Evolutionary conservation across 2,797 vertebrate species (phyloP).

Genomic region (Nannoperca obscura): DNA sequence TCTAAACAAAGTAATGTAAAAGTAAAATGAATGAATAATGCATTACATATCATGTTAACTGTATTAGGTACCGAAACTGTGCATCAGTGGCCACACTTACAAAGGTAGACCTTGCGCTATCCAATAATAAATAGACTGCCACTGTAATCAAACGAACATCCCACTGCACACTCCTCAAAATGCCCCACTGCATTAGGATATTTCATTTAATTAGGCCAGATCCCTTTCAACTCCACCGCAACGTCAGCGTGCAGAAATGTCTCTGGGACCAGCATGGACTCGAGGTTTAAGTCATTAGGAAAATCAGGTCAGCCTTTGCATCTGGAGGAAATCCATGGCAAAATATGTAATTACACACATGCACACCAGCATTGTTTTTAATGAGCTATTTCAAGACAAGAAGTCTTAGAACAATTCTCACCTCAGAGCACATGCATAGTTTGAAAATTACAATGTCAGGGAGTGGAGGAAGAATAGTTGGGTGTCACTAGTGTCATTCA

Average conservation of each 20-base stretch:
- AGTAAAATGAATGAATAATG: slow-evolving; percentile 58
- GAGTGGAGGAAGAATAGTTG: not conserved
- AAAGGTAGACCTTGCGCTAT: slow-evolving; percentile 49
- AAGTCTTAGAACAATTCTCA: slow-evolving; percentile 39
- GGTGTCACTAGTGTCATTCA: slow-evolving; percentile 5
- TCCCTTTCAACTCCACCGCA: slow-evolving; percentile 74
- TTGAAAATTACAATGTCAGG: slow-evolving; percentile 13
- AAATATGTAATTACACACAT: slow-evolving; percentile 70
- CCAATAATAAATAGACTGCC: slow-evolving; percentile 73
- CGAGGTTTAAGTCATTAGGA: slow-evolving; percentile 81
- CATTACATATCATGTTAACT: slow-evolving; percentile 38
- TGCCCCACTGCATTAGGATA: slow-evolving; percentile 72
- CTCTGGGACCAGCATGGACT: slow-evolving; percentile 69
- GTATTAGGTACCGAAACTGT: slow-evolving; percentile 30
- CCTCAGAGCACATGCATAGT: slow-evolving; percentile 40
- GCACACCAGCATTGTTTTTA: slow-evolving; percentile 70
- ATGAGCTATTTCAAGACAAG: slow-evolving; percentile 63
- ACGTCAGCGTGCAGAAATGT: slow-evolving; percentile 69
- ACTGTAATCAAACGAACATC: slow-evolving; percentile 73
- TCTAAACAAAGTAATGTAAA: slow-evolving; percentile 30
- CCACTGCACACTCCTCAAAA: slow-evolving; percentile 63
- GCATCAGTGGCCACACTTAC: slow-evolving; percentile 24
- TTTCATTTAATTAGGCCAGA: slow-evolving; percentile 82
- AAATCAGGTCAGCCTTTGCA: slow-evolving; percentile 80
- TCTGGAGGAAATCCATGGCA: slow-evolving; percentile 66